Evolutionary conservation across 2,888 invertebrate genomes (phyloP), one percentile per base, ranked within the genome.

Genomic region (Drosophila birchii): DNA sequence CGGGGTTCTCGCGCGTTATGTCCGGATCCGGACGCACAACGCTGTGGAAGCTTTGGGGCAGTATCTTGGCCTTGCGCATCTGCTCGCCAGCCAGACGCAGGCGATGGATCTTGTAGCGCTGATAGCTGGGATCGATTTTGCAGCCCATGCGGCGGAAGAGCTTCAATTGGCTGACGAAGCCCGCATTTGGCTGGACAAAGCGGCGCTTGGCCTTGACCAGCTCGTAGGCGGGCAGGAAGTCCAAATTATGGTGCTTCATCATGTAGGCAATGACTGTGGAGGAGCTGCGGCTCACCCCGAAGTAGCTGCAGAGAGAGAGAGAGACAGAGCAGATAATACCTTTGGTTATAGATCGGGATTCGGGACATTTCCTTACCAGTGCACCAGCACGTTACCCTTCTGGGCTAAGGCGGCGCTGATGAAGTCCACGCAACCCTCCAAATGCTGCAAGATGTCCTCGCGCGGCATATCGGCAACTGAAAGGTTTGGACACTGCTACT

Each of bases 211-310:
- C 91, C 91, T 95, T 95, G 0, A 96, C 96, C 75, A 92, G 81
- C 47, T 95, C 94, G 72, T 95, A 95, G 0, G 97, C 97, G 55
- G 96, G 95, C 39, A 94, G 93, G 80, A 95, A 96, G 66, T 94
- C 94, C 47, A 97, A 91, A n/a, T 94, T 93, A 90, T 97, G 95
- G 81, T 96, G 96, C 89, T 96, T 96, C 98, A 98, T 98, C 14
- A 97, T 92, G 91, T 96, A 97, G 0, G 96, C 97, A 64, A 97
- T 95, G 0, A 98, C 96, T 5, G 98, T 94, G 0, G 98, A 96
- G 0, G 97, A 96, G 91, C 98, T 98, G 60, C 98, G 94, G 0
- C 98, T 98, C 5, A 98, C 96, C 16, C 98, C 98, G 86, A 96
- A 98, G 91, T 97, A 97, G 92, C 96, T 96, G 91, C 75, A 72